phyloP scores from a whole-genome alignment of 2,113 vertebrate genomes.

The Pseudorectes ferrugineus region DNA sequence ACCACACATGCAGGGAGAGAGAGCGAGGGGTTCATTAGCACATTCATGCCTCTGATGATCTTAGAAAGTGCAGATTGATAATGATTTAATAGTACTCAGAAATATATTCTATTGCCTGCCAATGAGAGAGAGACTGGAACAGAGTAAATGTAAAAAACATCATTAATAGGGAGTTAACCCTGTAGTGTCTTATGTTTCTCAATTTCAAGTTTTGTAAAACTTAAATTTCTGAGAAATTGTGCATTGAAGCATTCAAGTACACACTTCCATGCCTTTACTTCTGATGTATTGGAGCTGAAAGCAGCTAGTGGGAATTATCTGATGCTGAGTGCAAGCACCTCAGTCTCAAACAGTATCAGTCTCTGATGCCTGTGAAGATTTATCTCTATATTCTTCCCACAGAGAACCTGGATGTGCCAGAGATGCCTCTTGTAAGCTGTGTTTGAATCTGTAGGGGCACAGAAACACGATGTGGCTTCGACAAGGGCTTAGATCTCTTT shows the following conservation, averaged over 20 bases:
- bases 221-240: background rate
- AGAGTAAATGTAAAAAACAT: background rate
- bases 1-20: background rate
- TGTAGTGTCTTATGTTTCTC: background rate
- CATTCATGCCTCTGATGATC: background rate
- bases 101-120: background rate
- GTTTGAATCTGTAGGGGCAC: background rate
- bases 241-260: background rate
- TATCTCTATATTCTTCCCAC: background rate
- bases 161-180: background rate
- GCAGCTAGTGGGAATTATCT: background rate
- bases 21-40: background rate
- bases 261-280: background rate
- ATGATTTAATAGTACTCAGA: background rate
- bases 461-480: background rate
- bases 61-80: background rate
- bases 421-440: background rate
- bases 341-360: background rate
- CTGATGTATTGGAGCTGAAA: background rate
- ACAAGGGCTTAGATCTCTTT: background rate
- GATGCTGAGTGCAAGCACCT: background rate
- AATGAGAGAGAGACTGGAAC: background rate
- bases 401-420: background rate
- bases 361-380: background rate
- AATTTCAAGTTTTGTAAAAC: background rate